Evolutionary conservation across 2,888 invertebrate genomes (phyloP).

Genomic region (Drosophila peninsularis): DNA sequence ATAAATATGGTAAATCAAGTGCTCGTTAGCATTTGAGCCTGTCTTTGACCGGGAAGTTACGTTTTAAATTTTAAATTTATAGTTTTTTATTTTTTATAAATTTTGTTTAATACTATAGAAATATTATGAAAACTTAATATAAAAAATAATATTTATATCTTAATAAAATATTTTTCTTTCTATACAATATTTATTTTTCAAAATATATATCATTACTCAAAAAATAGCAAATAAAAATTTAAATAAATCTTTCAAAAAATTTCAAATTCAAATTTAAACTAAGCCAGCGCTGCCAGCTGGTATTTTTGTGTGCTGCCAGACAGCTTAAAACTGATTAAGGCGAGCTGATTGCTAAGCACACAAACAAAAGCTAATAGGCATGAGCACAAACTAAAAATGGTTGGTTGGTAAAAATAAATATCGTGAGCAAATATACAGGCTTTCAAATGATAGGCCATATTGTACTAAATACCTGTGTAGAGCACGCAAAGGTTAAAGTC

Average conservation of each 20-base stretch:
- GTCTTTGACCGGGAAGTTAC: too few relatives aligned
- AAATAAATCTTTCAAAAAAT: not conserved
- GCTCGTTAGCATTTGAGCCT: slow-evolving; percentile 48
- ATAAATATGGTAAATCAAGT: slow-evolving; percentile 58
- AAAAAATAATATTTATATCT: too few relatives aligned
- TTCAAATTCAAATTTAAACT: slow-evolving; percentile 48
- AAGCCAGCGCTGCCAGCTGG: slow-evolving; percentile 16
- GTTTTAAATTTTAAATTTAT: too few relatives aligned
- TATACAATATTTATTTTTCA: not conserved
- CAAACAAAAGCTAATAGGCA: slow-evolving; percentile 4
- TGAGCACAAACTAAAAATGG: not conserved
- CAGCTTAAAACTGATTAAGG: not conserved
- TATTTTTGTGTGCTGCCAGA: slow-evolving; percentile 14
- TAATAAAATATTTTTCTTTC: not conserved
- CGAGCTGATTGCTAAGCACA: not conserved
- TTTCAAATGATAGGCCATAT: not conserved
- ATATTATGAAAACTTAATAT: too few relatives aligned
- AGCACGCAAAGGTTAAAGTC: not conserved
- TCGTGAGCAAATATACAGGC: not conserved
- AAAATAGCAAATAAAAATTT: too few relatives aligned
- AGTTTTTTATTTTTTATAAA: too few relatives aligned
- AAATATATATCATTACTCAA: too few relatives aligned
- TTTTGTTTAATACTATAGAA: too few relatives aligned
- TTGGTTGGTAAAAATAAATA: slow-evolving; percentile 10
- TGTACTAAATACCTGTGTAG: not conserved